A percentile compares a stretch with the other conserved stretches of the same genome.
Evolutionary conservation across 2,113 vertebrate genomes (phyloP).

Genomic region (Nipponia nippon): DNA sequence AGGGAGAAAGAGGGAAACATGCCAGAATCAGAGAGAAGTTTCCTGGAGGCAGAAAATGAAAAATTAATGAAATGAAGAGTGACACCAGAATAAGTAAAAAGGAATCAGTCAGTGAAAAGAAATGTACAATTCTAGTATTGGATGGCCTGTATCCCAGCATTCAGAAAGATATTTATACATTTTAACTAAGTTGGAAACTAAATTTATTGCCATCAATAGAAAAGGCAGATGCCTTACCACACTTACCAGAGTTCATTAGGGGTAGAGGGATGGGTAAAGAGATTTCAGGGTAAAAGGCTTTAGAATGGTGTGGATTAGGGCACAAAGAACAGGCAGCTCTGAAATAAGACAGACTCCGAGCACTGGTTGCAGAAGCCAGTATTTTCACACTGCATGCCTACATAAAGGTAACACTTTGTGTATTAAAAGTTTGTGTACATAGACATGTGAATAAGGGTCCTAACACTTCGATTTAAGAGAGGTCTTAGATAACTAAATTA

Average conservation of each 20-base stretch:
- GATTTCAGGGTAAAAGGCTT: neutral
- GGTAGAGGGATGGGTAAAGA: neutral
- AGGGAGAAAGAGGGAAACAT: slow-evolving; percentile 59
- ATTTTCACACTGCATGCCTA: neutral
- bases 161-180: neutral
- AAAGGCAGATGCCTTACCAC: neutral
- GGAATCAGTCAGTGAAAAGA: slow-evolving; percentile 34
- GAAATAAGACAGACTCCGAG: neutral
- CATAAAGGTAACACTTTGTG: neutral
- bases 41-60: slow-evolving; percentile 72
- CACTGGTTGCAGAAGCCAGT: neutral
- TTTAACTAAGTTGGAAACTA: neutral
- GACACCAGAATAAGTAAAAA: slow-evolving; percentile 65
- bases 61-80: slow-evolving; percentile 69
- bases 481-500: neutral
- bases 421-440: neutral
- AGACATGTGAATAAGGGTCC: neutral
- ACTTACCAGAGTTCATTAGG: neutral
- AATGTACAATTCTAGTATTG: neutral
- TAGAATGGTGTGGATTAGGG: neutral
- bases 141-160: neutral
- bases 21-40: slow-evolving; percentile 65
- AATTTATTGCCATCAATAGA: neutral
- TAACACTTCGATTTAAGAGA: neutral
- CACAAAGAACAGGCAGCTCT: neutral